phyloP scores from a whole-genome alignment of 1,140 invertebrate genomes.

The Trichoplusia ni region DNA sequence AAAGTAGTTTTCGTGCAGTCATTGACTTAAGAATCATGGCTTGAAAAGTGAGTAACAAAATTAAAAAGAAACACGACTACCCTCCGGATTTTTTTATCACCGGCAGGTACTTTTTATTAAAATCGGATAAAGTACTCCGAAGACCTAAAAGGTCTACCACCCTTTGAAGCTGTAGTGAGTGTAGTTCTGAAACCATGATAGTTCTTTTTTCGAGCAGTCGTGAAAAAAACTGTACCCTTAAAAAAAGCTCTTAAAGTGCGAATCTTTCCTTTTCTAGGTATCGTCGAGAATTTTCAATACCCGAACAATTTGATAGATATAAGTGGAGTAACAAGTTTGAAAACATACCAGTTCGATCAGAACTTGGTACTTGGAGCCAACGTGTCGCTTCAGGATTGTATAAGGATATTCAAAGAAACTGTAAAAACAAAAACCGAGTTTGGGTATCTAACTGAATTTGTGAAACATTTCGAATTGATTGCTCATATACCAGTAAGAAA shows the following conservation, averaged over 20 bases:
- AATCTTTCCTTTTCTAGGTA: constrained; percentile 45
- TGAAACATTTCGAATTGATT: not conserved
- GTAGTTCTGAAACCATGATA: no score
- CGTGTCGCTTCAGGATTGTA: constrained; percentile 59
- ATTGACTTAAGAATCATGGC: no score
- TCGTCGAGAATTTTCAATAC: constrained; percentile 62
- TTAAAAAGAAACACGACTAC: no score
- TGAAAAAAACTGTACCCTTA: no score
- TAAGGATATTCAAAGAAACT: constrained; percentile 42
- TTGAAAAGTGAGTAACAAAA: no score
- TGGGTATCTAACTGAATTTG: not conserved
- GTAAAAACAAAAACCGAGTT: not conserved
- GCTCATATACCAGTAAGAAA: constrained; percentile 7
- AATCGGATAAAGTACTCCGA: no score
- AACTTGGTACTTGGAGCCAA: constrained; percentile 84
- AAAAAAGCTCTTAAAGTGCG: not conserved
- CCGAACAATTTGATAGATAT: constrained; percentile 86
- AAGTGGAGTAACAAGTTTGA: constrained; percentile 85
- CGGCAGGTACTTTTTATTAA: no score
- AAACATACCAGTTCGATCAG: constrained; percentile 77
- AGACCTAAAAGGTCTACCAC: no score
- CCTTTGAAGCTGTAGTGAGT: no score
- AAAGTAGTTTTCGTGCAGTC: no score
- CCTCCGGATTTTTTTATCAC: no score
- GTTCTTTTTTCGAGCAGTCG: no score